phyloP scores from a whole-genome alignment of 2,113 vertebrate species.

The Vidua chalybeata region DNA sequence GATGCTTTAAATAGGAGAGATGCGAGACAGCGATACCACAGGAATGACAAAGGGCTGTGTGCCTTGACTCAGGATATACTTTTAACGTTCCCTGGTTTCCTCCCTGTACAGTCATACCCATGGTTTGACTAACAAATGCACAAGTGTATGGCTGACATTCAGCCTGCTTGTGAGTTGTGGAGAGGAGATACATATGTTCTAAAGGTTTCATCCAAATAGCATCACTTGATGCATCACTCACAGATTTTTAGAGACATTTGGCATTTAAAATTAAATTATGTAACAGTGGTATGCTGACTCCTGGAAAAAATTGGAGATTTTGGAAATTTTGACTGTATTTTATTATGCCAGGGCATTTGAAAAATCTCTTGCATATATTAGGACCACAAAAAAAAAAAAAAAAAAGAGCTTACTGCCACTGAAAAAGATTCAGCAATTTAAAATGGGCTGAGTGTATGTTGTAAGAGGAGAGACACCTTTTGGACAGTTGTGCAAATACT shows the following conservation, averaged over 20 bases:
- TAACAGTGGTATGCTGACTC: not conserved
- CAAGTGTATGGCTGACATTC: not conserved
- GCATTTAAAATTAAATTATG: not conserved
- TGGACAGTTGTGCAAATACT: not conserved
- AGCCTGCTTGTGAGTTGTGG: not conserved
- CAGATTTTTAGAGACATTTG: not conserved
- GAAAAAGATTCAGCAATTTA: not conserved
- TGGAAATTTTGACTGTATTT: not conserved
- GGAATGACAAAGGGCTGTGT: not conserved
- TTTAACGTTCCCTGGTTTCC: not conserved
- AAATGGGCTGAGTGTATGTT: not conserved
- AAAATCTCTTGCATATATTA: not conserved
- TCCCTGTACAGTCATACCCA: not conserved
- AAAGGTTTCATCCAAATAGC: not conserved
- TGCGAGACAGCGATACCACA: not conserved
- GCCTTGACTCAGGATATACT: not conserved
- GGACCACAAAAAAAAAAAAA: not conserved
- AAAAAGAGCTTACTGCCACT: not conserved
- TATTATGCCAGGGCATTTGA: not conserved
- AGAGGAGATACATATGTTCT: not conserved
- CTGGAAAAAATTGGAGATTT: not conserved
- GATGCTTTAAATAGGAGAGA: not conserved
- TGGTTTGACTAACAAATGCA: not conserved
- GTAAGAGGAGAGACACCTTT: not conserved
- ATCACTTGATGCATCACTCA: not conserved